phyloP scores from a whole-genome alignment of 2,888 invertebrate genomes.

The Tenthredo notha region DNA sequence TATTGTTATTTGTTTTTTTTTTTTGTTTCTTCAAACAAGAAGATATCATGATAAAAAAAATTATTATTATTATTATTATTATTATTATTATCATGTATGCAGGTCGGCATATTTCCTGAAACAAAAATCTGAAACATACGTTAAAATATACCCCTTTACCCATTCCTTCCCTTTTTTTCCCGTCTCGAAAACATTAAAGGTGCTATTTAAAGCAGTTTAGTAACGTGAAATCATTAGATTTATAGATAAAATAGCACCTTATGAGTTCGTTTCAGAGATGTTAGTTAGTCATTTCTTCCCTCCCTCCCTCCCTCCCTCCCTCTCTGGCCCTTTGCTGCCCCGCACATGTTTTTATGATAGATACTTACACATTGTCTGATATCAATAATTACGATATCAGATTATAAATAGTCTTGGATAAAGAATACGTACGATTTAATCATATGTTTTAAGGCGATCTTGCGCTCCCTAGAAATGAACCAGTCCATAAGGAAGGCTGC shows the following conservation, averaged over 20 bases:
- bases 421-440: conserved; percentile 95
- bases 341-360: background rate
- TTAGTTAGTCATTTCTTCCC: background rate
- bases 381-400: conserved; percentile 12
- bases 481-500: conserved; percentile 98
- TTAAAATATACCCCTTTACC: background rate
- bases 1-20: background rate
- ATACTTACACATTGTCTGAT: conserved; percentile 27
- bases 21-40: background rate
- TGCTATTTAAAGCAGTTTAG: no score
- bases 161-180: background rate
- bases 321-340: background rate
- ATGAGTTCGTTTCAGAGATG: background rate
- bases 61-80: background rate
- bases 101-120: conserved; percentile 14
- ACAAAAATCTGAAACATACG: conserved; percentile 27
- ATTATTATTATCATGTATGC: background rate
- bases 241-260: no score
- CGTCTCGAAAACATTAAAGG: background rate
- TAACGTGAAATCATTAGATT: no score
- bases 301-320: no score
- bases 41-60: background rate
- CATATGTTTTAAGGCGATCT: conserved; percentile 93
- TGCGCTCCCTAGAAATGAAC: conserved; percentile 97
- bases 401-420: conserved; percentile 10